These are phyloP conservation scores for Lophius piscatorius DNA, from an alignment of 2,113 vertebrate genomes.

Conservation along the genomic window DNA sequence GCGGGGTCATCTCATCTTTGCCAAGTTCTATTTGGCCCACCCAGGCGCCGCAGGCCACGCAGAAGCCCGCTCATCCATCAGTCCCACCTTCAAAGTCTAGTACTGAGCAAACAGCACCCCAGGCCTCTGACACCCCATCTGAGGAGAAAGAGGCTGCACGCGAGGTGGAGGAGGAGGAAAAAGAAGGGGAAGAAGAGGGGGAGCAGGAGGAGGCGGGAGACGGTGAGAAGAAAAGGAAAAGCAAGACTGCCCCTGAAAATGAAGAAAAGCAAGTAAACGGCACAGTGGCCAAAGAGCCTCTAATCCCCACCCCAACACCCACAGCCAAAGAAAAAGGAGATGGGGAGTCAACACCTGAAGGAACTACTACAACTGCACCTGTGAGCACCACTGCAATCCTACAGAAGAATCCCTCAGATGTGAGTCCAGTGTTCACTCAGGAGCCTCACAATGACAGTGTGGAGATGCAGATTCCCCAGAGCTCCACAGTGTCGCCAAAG, in stretches of 20 bases:
- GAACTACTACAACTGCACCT: constrained; percentile 62
- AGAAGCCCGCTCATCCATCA: constrained; percentile 76
- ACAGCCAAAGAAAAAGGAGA: constrained; percentile 80
- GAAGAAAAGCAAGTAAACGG: constrained; percentile 51
- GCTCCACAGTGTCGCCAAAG: constrained; percentile 74
- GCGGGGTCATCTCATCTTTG: constrained; percentile 93
- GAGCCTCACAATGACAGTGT: constrained; percentile 77
- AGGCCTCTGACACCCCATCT: constrained; percentile 64
- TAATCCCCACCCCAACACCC: constrained; percentile 71
- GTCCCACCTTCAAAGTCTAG: constrained; percentile 73
- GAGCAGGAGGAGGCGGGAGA: constrained; percentile 83
- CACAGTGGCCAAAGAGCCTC: constrained; percentile 56
- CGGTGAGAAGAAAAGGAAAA: constrained; percentile 79
- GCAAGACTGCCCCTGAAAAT: constrained; percentile 63
- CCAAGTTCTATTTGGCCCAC: constrained; percentile 95
- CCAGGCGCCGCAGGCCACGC: constrained; percentile 66
- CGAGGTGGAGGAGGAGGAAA: constrained; percentile 84
- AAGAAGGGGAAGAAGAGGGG: constrained; percentile 52
- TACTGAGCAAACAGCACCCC: constrained; percentile 71
- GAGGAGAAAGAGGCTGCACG: constrained; percentile 83
- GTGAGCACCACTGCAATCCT: constrained; percentile 37
- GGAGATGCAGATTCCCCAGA: constrained; percentile 82
- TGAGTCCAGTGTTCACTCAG: constrained; percentile 77
- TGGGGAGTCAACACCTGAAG: constrained; percentile 65
- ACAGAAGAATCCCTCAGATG: constrained; percentile 45